Base-by-base conservation (phyloP, 2,113 vertebrate species). In the Atlantisia rogersi region DNA sequence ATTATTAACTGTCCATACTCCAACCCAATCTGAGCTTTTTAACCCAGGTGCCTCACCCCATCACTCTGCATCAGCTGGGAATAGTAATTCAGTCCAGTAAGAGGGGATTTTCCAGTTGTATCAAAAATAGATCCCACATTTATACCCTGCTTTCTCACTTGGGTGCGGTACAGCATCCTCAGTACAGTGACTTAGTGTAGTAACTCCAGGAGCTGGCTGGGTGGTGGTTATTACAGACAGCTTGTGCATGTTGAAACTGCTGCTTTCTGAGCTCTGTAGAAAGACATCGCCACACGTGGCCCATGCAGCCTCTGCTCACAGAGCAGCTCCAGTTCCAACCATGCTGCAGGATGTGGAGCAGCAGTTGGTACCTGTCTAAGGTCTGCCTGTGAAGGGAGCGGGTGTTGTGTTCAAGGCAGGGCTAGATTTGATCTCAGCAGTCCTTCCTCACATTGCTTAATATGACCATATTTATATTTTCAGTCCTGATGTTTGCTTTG, bases 361-460 rank as follows among this genome's bases (percentile, higher is more conserved):
- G 65, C 24, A 71, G 37, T 13, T 2, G 7, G 40, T 40, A 82
- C n/a, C 63, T 76, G 44, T 10, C 19, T 67, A 69, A 67, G 88
- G 24, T 37, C 22, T 1, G 18, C 17, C 39, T 1, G 2, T n/a
- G 53, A 79, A 29, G 0, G 0, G 6, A 28, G 29, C 46, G 15
- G 11, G 39, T 24, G 69, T 83, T 0, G 0, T 40, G 15, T 32
- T 68, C 10, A 1, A 32, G 59, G 7, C 16, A n/a, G 58, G 48
- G 53, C 37, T 56, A 71, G 86, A 78, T 88, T 81, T 92, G 85
- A 73, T 71, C 94, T 90, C 12, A 0, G 26, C 69, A 68, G 71
- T 79, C 82, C 92, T 78, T 97, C 80, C 37, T 90, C 93, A 70
- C 80, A 4, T 81, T 86, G 32, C 56, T 92, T 92, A 59, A 92